Evolutionary conservation across 1,140 invertebrate species (phyloP).

Genomic region (Leptopilina clavipes): DNA sequence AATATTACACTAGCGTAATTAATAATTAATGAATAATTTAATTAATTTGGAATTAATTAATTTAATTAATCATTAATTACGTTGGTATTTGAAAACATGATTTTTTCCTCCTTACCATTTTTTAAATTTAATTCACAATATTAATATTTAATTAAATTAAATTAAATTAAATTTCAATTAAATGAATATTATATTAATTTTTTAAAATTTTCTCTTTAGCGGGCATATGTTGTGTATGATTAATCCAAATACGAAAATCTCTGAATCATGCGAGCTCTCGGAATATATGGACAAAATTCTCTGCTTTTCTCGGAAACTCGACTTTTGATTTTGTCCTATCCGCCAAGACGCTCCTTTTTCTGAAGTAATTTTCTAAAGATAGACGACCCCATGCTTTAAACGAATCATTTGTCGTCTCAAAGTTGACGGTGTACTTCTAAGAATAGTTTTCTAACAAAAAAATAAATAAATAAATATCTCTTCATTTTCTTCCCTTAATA

Average conservation of each 20-base stretch:
- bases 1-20: too few relatives aligned
- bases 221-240: neutral
- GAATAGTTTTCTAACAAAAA: neutral
- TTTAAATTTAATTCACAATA: too few relatives aligned
- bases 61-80: too few relatives aligned
- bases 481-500: neutral
- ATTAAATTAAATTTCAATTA: too few relatives aligned
- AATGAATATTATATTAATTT: too few relatives aligned
- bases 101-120: too few relatives aligned
- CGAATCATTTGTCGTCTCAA: conserved; percentile 48
- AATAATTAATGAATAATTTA: too few relatives aligned
- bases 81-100: too few relatives aligned
- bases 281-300: conserved; percentile 19
- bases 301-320: neutral
- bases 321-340: conserved; percentile 31
- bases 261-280: neutral
- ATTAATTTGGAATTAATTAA: too few relatives aligned
- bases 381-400: conserved; percentile 48
- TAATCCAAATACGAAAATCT: conserved; percentile 2
- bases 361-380: conserved; percentile 50
- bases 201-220: too few relatives aligned
- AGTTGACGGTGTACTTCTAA: conserved; percentile 33
- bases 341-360: conserved; percentile 32
- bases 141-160: too few relatives aligned
- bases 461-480: too few relatives aligned